Conservation (phyloP, 1,140 invertebrate species). For the Adelges cooleyi region DNA sequence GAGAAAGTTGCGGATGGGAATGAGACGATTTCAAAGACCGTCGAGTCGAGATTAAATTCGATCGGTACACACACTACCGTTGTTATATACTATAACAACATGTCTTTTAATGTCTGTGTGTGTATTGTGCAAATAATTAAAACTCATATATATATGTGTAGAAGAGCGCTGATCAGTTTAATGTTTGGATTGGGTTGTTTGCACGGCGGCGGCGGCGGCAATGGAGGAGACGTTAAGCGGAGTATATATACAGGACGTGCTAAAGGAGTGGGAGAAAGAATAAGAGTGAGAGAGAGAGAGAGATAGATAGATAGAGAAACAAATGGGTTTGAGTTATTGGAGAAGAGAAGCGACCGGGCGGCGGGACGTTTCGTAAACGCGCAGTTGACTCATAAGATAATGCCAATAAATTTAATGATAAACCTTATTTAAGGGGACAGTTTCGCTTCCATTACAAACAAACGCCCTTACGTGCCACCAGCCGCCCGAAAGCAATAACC, state of each 20-base stretch:
- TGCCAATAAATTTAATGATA: constrained; percentile 29
- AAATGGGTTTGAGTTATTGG: constrained; percentile 28
- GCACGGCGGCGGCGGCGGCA: not conserved
- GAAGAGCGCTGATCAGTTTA: constrained; percentile 15
- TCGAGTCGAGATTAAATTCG: constrained; percentile 16
- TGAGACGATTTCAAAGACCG: not conserved
- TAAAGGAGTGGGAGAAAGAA: not conserved
- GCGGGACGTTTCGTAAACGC: constrained; percentile 27
- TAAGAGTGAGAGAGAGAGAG: not conserved
- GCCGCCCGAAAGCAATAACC: constrained; percentile 29
- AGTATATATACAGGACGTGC: not conserved
- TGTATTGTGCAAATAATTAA: constrained; percentile 23
- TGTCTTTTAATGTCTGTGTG: not conserved
- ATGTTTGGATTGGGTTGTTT: constrained; percentile 17
- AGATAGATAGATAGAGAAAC: constrained; percentile 1
- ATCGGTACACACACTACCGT: constrained; percentile 2
- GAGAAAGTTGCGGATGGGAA: no score
- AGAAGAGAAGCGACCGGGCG: constrained; percentile 14
- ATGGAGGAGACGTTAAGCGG: constrained; percentile 1
- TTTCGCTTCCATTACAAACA: constrained; percentile 29
- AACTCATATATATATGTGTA: not conserved
- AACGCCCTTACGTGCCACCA: constrained; percentile 28
- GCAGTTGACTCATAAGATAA: constrained; percentile 28
- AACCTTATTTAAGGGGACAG: constrained; percentile 29
- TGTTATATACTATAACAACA: not conserved